These are phyloP conservation scores for Pterocles burchelli DNA, from an alignment of 2,113 vertebrate species.

Conservation along the genomic window DNA sequence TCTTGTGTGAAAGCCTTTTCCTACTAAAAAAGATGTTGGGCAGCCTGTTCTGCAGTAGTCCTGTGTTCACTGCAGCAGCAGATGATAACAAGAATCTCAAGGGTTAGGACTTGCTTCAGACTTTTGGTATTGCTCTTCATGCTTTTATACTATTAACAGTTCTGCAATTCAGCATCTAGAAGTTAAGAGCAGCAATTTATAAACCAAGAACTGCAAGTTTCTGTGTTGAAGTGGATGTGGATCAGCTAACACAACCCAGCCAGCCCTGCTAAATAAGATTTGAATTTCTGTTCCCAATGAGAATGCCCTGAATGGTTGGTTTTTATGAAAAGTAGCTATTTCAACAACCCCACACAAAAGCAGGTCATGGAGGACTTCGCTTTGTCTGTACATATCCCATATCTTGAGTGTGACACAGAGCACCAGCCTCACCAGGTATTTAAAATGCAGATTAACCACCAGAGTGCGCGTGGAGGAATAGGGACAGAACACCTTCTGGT, in stretches of 20 bases:
- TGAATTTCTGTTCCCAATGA: not conserved
- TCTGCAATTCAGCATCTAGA: not conserved
- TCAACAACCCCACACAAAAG: not conserved
- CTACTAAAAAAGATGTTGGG: not conserved
- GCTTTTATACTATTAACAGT: not conserved
- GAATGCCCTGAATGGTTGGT: not conserved
- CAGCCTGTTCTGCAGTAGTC: not conserved
- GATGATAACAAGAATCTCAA: not conserved
- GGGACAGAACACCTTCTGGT: not conserved
- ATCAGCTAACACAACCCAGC: not conserved
- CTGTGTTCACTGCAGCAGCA: not conserved
- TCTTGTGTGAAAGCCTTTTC: not conserved
- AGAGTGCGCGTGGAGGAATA: not conserved
- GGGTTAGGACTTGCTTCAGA: not conserved
- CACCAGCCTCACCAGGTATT: not conserved
- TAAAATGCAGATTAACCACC: not conserved
- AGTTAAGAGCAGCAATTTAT: not conserved
- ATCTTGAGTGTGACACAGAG: not conserved
- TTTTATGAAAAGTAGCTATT: not conserved
- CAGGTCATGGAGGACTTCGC: not conserved
- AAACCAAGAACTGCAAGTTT: not conserved
- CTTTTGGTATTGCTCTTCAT: not conserved
- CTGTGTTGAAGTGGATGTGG: not conserved
- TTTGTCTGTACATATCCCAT: not conserved
- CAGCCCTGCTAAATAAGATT: not conserved